A percentile compares a stretch with the other conserved stretches of the same genome.
phyloP scores from a whole-genome alignment of 1,140 invertebrate species.

The Saccostrea glomerata region DNA sequence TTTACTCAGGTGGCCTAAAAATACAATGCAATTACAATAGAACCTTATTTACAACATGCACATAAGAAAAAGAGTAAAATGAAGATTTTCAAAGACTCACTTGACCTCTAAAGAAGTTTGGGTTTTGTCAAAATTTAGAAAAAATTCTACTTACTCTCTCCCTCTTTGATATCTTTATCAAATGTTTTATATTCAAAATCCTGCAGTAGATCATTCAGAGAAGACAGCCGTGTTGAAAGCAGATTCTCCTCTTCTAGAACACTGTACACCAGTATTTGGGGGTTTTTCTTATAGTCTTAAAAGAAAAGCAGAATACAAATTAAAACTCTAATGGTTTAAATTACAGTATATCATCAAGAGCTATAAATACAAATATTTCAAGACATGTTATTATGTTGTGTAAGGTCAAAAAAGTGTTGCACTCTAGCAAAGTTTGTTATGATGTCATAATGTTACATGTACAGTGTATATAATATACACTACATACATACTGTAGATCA shows the following conservation, averaged over 20 bases:
- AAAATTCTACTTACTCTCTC: not conserved
- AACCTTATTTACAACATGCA: no score
- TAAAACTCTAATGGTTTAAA: no score
- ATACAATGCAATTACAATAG: no score
- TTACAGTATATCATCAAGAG: no score
- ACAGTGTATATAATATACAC: no score
- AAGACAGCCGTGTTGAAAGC: not conserved
- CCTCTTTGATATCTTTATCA: not conserved
- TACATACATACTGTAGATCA: no score
- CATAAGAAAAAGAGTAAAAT: not conserved
- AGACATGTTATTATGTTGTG: no score
- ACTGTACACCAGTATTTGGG: not conserved
- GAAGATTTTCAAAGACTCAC: not conserved
- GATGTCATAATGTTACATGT: no score
- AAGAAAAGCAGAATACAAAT: not conserved
- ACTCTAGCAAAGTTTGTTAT: no score
- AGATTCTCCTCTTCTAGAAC: not conserved
- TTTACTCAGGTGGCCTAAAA: no score
- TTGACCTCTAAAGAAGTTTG: not conserved
- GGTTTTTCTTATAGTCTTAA: not conserved
- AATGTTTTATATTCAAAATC: not conserved
- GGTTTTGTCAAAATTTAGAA: not conserved
- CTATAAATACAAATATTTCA: no score
- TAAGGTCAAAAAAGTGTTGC: no score
- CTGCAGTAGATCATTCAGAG: not conserved